phyloP scores from a whole-genome alignment of 2,797 vertebrate species.

The Acrocephalus scirpaceus region DNA sequence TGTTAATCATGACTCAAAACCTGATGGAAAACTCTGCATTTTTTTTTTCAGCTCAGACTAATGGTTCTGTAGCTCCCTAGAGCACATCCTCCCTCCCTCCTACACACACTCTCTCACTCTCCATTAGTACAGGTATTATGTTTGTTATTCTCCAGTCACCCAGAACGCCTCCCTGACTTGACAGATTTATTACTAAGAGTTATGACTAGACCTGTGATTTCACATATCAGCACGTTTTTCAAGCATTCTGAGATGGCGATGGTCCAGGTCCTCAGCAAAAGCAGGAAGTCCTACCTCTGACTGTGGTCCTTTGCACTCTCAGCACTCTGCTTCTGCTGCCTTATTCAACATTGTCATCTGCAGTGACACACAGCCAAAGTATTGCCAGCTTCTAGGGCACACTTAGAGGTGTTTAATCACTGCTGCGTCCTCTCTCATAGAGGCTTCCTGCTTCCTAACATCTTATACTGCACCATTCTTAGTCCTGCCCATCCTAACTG shows the following conservation, averaged over 20 bases:
- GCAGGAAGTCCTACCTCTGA: neutral
- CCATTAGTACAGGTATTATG: slow-evolving; percentile 67
- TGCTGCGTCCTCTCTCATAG: neutral
- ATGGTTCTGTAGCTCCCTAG: slow-evolving; percentile 20
- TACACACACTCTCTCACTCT: slow-evolving; percentile 22
- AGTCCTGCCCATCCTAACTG: neutral
- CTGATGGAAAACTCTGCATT: neutral
- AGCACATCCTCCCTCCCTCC: neutral
- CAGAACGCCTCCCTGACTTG: slow-evolving; percentile 48
- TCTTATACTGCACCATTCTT: neutral
- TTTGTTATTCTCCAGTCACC: slow-evolving; percentile 61
- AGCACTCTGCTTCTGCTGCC: neutral
- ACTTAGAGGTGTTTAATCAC: neutral
- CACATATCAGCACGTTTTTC: slow-evolving; percentile 42
- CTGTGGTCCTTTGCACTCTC: neutral
- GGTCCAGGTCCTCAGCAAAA: neutral
- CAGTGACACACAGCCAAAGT: neutral
- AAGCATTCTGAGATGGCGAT: slow-evolving; percentile 6
- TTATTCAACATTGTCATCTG: neutral
- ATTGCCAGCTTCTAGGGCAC: neutral
- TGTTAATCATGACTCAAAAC: slow-evolving; percentile 1
- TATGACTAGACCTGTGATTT: slow-evolving; percentile 56
- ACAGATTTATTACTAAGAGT: slow-evolving; percentile 56
- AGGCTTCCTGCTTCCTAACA: neutral
- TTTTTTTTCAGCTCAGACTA: slow-evolving; percentile 26